phyloP scores from a whole-genome alignment of 2,113 vertebrate genomes.

The Syngnathoides biaculeatus region DNA sequence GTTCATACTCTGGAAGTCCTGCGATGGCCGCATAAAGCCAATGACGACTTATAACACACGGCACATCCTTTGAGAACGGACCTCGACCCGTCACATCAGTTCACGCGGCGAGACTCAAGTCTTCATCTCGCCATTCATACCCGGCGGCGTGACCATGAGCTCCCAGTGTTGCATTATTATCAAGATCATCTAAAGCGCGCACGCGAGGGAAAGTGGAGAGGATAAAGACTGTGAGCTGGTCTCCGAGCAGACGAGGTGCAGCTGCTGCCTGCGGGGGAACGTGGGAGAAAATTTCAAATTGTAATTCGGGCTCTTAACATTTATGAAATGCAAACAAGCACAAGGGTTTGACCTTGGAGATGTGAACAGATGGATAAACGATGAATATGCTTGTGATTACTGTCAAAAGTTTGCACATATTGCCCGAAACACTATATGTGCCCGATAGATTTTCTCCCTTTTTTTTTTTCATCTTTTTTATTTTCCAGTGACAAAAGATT shows the following conservation, averaged over 20 bases:
- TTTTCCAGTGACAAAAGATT: slow-evolving; percentile 87
- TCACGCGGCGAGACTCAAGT: background rate
- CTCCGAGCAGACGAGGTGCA: slow-evolving; percentile 42
- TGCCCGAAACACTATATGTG: slow-evolving; percentile 1
- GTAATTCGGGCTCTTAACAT: slow-evolving; percentile 51
- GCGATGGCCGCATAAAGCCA: too few species aligned
- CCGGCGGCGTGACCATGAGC: background rate
- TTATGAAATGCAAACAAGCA: slow-evolving; percentile 54
- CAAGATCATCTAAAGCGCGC: slow-evolving; percentile 13
- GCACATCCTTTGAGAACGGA: background rate
- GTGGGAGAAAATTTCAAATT: slow-evolving; percentile 41
- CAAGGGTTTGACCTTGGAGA: slow-evolving; percentile 33
- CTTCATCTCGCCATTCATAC: background rate
- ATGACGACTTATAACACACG: background rate
- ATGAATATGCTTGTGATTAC: slow-evolving; percentile 34
- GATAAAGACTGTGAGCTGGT: slow-evolving; percentile 27
- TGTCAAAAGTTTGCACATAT: slow-evolving; percentile 11
- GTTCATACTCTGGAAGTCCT: too few species aligned
- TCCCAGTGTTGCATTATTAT: slow-evolving; percentile 1
- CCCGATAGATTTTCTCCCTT: slow-evolving; percentile 40
- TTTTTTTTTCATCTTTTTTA: background rate
- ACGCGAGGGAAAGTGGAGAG: slow-evolving; percentile 17
- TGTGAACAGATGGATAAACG: slow-evolving; percentile 43
- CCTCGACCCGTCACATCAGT: background rate
- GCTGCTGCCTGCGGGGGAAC: slow-evolving; percentile 27